phyloP scores from a whole-genome alignment of 2,113 vertebrate genomes.

The Emydocephalus ijimae region DNA sequence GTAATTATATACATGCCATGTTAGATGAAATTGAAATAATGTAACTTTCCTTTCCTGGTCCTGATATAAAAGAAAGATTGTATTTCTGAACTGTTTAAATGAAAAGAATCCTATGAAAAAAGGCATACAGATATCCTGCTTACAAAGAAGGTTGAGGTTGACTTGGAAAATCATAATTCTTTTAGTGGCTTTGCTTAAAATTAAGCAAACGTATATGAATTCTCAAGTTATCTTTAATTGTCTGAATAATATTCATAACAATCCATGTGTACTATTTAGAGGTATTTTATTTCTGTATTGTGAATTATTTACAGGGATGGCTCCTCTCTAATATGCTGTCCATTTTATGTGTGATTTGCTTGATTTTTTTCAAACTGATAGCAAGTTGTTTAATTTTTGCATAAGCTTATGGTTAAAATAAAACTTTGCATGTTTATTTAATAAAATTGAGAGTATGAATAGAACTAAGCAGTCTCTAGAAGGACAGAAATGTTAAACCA shows the following conservation, averaged over 20 bases:
- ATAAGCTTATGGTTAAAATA: not conserved
- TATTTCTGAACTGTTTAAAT: not conserved
- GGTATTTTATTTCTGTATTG: not conserved
- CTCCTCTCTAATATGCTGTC: not conserved
- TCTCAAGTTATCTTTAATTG: not conserved
- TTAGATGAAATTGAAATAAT: not conserved
- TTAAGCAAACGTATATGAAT: not conserved
- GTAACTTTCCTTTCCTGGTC: not conserved
- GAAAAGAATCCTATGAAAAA: not conserved
- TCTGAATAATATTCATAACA: not conserved
- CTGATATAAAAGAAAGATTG: not conserved
- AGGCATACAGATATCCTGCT: not conserved
- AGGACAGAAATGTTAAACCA: not conserved
- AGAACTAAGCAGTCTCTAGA: not conserved
- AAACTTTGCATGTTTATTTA: not conserved
- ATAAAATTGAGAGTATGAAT: not conserved
- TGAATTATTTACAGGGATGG: not conserved
- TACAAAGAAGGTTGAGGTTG: not conserved
- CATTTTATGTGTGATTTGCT: not conserved
- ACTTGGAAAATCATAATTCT: not conserved
- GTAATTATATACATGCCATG: not conserved
- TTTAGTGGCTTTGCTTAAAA: not conserved
- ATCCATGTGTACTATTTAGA: not conserved
- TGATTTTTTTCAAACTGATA: not conserved
- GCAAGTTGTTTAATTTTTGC: not conserved